These are phyloP conservation scores for Pseudomugil tenellus DNA, from an alignment of 2,797 vertebrate genomes.

Conservation along the genomic window DNA sequence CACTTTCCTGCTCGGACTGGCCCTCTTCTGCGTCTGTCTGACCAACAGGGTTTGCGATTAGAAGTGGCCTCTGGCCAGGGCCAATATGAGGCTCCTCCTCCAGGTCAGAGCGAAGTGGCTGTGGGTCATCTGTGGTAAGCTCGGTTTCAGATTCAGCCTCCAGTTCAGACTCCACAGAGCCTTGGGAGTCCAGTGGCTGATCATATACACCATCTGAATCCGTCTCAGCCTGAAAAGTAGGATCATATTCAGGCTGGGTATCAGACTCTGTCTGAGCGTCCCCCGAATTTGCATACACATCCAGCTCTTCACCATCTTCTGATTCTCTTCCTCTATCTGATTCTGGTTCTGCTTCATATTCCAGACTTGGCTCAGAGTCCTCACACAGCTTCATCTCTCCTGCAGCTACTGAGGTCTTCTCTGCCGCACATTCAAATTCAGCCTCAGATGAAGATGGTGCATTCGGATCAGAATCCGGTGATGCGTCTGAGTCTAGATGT, in stretches of 20 bases:
- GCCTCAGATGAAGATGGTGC: conserved; percentile 69
- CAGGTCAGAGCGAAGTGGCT: conserved; percentile 73
- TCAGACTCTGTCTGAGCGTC: conserved; percentile 73
- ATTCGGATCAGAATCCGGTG: conserved; percentile 63
- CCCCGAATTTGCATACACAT: conserved; percentile 63
- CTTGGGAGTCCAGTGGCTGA: conserved; percentile 68
- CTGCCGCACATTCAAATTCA: conserved; percentile 59
- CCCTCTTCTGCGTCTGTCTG: conserved; percentile 43
- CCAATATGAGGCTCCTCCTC: conserved; percentile 62
- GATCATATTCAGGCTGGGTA: conserved; percentile 61
- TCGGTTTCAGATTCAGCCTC: conserved; percentile 79
- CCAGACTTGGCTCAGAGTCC: conserved; percentile 69
- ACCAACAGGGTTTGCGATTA: conserved; percentile 57
- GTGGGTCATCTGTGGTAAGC: conserved; percentile 70
- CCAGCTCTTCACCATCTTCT: conserved; percentile 61
- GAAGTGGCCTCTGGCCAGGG: conserved; percentile 50
- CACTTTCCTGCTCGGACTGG: conserved; percentile 39
- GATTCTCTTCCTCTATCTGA: conserved; percentile 64
- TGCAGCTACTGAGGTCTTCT: conserved; percentile 42
- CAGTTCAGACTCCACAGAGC: conserved; percentile 71
- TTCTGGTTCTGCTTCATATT: conserved; percentile 68
- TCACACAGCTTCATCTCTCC: conserved; percentile 32
- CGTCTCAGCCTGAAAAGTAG: conserved; percentile 60
- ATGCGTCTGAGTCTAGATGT: conserved; percentile 52
- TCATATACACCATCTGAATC: conserved; percentile 72